phyloP scores from a whole-genome alignment of 2,888 invertebrate species.

The Rotaria socialis region DNA sequence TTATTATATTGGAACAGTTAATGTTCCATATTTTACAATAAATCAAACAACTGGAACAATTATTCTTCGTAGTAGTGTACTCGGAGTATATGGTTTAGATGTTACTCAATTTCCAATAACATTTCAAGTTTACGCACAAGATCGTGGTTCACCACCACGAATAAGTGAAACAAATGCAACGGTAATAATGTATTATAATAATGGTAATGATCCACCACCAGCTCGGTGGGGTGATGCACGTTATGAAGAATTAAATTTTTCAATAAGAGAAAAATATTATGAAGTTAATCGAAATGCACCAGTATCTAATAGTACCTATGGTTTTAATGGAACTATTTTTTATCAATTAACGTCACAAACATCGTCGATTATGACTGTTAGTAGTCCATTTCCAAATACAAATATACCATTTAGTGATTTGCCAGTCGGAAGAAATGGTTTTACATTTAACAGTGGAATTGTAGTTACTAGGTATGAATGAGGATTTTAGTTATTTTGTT shows the following conservation, averaged over 20 bases:
- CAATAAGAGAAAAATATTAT: conserved; percentile 14
- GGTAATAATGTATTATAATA: conserved; percentile 9
- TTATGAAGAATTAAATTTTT: conserved; percentile 23
- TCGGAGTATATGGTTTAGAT: background rate
- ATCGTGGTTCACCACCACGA: background rate
- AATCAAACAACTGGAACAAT: conserved; percentile 28
- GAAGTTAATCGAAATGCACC: background rate
- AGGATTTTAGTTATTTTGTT: background rate
- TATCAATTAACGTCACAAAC: background rate
- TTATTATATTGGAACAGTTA: conserved; percentile 1
- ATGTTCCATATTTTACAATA: conserved; percentile 14
- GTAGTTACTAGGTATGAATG: background rate
- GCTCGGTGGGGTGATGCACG: background rate
- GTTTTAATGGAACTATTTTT: conserved; percentile 21
- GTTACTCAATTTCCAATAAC: background rate
- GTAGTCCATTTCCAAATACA: conserved; percentile 11
- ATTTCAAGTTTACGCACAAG: conserved; percentile 32
- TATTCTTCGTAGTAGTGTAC: background rate
- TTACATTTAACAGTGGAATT: background rate
- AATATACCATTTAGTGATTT: conserved; percentile 16
- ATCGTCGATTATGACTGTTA: conserved; percentile 34
- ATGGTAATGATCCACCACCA: conserved; percentile 13
- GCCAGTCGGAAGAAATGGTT: background rate
- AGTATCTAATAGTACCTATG: background rate
- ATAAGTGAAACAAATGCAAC: background rate